Conservation (phyloP, 2,888 invertebrate species). For the Drosophila flavopinicola region DNA sequence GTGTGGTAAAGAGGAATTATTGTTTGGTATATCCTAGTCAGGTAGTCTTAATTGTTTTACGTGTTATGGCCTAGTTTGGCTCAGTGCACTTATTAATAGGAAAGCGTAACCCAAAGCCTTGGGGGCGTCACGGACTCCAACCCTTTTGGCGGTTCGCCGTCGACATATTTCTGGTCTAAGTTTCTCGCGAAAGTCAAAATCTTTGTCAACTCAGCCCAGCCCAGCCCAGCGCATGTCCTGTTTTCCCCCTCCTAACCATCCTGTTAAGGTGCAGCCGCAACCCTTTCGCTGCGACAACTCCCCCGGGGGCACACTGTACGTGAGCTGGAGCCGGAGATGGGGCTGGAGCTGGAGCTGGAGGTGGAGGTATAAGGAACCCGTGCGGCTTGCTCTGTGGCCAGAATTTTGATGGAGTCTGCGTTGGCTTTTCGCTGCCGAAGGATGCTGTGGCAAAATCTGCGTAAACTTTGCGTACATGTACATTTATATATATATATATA, state of each 20-base stretch:
- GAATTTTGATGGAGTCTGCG: constrained; percentile 79
- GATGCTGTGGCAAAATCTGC: constrained; percentile 74
- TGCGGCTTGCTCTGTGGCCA: constrained; percentile 74
- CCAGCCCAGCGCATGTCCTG: background rate
- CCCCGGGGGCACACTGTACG: constrained; percentile 49
- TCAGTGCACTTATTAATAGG: constrained; percentile 47
- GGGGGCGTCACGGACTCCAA: constrained; percentile 35
- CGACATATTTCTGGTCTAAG: constrained; percentile 81
- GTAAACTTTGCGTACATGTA: constrained; percentile 66
- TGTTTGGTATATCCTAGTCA: background rate
- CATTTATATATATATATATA: constrained; percentile 6
- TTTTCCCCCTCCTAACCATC: constrained; percentile 13
- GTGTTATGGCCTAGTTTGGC: background rate
- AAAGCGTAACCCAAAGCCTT: constrained; percentile 29
- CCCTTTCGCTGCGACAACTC: constrained; percentile 67
- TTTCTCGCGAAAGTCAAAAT: constrained; percentile 75
- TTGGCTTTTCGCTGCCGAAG: constrained; percentile 58
- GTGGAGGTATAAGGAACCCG: constrained; percentile 13
- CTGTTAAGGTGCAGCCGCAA: constrained; percentile 66
- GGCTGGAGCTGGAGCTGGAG: background rate
- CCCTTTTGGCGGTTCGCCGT: constrained; percentile 35
- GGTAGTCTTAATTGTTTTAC: background rate
- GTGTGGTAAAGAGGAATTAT: background rate
- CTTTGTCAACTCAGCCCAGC: constrained; percentile 72
- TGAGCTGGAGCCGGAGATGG: constrained; percentile 16